Evolutionary conservation across 2,797 vertebrate genomes (phyloP).

Genomic region (Meriones psammophilus): DNA sequence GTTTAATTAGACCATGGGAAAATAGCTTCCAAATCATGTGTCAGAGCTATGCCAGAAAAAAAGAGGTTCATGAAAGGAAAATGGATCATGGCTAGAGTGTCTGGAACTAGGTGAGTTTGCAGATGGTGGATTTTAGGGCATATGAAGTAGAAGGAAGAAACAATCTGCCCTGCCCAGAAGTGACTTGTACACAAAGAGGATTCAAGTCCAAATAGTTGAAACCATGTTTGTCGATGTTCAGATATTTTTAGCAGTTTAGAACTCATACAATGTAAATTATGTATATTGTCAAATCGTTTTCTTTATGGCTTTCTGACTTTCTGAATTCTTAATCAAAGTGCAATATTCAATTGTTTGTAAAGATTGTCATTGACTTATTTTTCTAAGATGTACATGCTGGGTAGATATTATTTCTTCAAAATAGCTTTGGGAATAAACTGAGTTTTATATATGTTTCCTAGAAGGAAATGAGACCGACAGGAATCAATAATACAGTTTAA

Average conservation of each 20-base stretch:
- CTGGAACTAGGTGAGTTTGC: not conserved
- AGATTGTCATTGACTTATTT: not conserved
- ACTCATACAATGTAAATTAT: not conserved
- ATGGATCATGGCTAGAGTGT: not conserved
- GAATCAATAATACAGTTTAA: not conserved
- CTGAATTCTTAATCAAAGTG: not conserved
- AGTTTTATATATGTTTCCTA: slow-evolving; percentile 1
- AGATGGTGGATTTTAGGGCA: no score
- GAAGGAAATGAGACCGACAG: not conserved
- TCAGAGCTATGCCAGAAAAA: not conserved
- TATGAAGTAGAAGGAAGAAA: not conserved
- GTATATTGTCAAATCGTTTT: not conserved
- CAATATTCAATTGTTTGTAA: slow-evolving; percentile 21
- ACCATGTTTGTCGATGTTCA: not conserved
- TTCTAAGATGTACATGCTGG: not conserved
- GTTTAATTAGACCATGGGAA: not conserved
- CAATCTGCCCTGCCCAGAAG: not conserved
- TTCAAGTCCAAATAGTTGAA: not conserved
- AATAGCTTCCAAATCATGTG: not conserved
- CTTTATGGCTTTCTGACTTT: not conserved
- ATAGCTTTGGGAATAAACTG: not conserved
- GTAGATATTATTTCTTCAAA: not conserved
- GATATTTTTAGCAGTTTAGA: not conserved
- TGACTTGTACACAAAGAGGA: no score
- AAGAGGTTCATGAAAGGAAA: not conserved